These are phyloP conservation scores for Abramis brama DNA, from an alignment of 2,113 vertebrate genomes.

Conservation along the genomic window DNA sequence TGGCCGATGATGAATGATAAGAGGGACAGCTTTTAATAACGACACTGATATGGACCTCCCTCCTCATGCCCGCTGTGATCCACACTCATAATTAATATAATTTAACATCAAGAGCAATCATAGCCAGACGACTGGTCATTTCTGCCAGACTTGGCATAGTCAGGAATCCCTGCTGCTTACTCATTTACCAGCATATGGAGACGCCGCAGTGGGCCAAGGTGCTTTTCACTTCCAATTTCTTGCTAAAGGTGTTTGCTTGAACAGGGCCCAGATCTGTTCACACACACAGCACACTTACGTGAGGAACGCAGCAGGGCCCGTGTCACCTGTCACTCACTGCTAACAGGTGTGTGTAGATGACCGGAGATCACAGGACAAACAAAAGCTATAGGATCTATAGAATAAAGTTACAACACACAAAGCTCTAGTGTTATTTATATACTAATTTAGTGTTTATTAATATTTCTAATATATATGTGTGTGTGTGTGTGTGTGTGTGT, in stretches of 20 bases:
- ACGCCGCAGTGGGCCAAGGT: constrained; percentile 92
- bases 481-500: too few species aligned
- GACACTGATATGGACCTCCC: constrained; percentile 69
- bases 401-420: neutral
- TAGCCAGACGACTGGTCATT: constrained; percentile 94
- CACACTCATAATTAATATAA: constrained; percentile 93
- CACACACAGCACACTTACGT: neutral
- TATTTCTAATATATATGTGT: too few species aligned
- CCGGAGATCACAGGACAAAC: neutral
- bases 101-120: constrained; percentile 96
- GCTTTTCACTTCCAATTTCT: constrained; percentile 85
- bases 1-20: constrained; percentile 64
- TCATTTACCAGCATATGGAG: constrained; percentile 99
- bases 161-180: constrained; percentile 97
- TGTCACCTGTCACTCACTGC: constrained; percentile 20
- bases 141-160: constrained; percentile 93
- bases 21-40: constrained; percentile 73
- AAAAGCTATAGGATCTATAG: neutral
- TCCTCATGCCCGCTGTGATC: constrained; percentile 83
- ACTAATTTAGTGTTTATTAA: neutral
- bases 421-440: neutral
- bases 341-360: neutral
- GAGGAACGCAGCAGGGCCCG: neutral
- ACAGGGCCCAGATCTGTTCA: constrained; percentile 11
- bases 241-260: constrained; percentile 69